Evolutionary conservation across 2,888 invertebrate genomes (phyloP), one percentile per base, ranked within the genome.

Genomic region (Cecidostiba fungosa): DNA sequence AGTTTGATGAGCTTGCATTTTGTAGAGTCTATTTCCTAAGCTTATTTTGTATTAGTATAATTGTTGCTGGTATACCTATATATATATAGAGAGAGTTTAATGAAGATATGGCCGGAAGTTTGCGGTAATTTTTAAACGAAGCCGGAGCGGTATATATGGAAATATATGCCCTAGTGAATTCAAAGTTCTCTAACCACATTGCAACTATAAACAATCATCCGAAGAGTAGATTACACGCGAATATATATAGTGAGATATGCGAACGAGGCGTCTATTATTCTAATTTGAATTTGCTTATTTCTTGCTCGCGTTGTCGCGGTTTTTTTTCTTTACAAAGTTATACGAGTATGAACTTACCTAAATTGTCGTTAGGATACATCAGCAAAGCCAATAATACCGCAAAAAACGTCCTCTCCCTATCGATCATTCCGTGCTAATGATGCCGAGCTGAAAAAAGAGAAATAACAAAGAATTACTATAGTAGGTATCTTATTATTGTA

Each of bases 301-400:
- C 26, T 23, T 10, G 50, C 19, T 16, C 14, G 36, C 16, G 54
- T 14, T 6, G 19, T 36, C 3, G 66, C 0, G 6, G 1, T 19
- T 36, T n/a, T 19, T n/a, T 29, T 32, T 70, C 19, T 36, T 47
- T 16, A n/a, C 0, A 19, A 16, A 19, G 19, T 10, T 50, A 50
- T 50, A 19, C 1, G 23, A 26, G 29, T 36, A 70, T 23, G 23
- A 76, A 90, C 93, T 91, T 85, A 93, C 93, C 92, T 78, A 93
- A 91, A 89, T 93, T 93, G 86, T 93, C 91, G 86, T 91, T 91
- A 0, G 93, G 92, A 88, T 92, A 93, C 88, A 92, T 91, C 82
- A 93, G 88, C 39, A 93, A 89, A 87, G 92, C 90, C 87, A 92
- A 88, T 89, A 92, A 89, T 88, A 92, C 90, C 87, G 90, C 89